Conservation (phyloP, 2,797 vertebrate genomes). For the Cirrhinus mrigala region DNA sequence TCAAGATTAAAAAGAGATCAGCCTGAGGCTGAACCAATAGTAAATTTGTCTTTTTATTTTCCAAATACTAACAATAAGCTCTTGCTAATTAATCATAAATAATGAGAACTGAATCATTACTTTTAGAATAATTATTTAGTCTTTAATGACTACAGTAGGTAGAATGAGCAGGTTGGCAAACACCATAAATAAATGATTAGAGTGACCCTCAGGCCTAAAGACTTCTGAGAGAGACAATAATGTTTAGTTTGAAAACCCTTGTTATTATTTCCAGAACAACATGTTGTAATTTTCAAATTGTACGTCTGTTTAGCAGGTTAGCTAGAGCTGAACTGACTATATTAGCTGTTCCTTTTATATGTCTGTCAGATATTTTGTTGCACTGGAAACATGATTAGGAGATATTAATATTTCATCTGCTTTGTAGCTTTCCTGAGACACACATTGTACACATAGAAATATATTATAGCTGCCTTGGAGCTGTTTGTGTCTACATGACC, state of each 20-base stretch:
- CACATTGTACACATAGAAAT: not conserved
- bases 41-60: not conserved
- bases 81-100: not conserved
- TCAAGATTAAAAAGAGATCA: not conserved
- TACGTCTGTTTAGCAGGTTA: not conserved
- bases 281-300: not conserved
- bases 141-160: not conserved
- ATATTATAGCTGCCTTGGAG: conserved; percentile 6
- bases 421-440: not conserved
- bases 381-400: not conserved
- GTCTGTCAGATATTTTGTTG: not conserved
- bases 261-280: not conserved
- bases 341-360: not conserved
- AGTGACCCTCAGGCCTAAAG: not conserved
- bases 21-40: not conserved
- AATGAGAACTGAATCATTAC: not conserved
- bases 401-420: not conserved
- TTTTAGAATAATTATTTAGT: not conserved
- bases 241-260: not conserved
- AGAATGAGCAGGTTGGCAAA: not conserved
- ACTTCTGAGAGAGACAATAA: not conserved
- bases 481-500: not conserved
- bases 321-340: not conserved
- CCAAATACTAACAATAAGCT: not conserved
- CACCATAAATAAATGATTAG: not conserved